Evolutionary conservation across 1,140 invertebrate genomes (phyloP), one percentile per base, ranked within the genome.

Genomic region (Pseudoatta argentina): DNA sequence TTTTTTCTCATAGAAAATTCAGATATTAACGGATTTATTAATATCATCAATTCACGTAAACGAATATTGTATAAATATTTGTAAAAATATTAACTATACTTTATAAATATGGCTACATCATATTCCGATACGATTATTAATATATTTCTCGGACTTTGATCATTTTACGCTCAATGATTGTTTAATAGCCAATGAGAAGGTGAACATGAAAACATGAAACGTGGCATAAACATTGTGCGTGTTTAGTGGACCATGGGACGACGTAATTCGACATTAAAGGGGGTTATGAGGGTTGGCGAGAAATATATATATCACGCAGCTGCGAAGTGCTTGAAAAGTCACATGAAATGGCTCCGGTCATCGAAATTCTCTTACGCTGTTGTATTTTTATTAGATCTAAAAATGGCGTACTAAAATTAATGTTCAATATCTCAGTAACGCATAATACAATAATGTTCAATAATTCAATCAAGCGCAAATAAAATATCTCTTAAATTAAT

Each of bases 181-280:
- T 76, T 34, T 59, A 18, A 87, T 66, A 48, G 53, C 66, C 92
- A 91, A 91, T 93, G 94, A 91, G 92, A 94, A 93, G 88, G 73
- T 78, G 55, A 85, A 48, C 88, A 92, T 95, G 92, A 94, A 95
- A 94, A 93, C 92, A 69, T 86, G 89, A 92, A 93, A 94, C 91
- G 93, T 93, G 94, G 86, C 86, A 90, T 82, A 91, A 93, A 93
- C 92, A 92, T 91, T 87, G 91, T 94, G 93, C 93, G 93, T 94
- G 94, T 93, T 94, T 94, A 94, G 94, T 93, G 94, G 91, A 93
- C 89, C 93, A 92, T 94, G 91, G 89, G 91, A 89, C 87, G 87
- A 75, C 77, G 85, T 89, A 88, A 89, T 86, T 91, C 86, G 89
- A 89, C 69, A 69, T 86, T 24, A 86, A 89, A 90, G 79, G 83